These are phyloP conservation scores for Haemorhous mexicanus DNA, from an alignment of 2,113 vertebrate species.

Conservation along the genomic window DNA sequence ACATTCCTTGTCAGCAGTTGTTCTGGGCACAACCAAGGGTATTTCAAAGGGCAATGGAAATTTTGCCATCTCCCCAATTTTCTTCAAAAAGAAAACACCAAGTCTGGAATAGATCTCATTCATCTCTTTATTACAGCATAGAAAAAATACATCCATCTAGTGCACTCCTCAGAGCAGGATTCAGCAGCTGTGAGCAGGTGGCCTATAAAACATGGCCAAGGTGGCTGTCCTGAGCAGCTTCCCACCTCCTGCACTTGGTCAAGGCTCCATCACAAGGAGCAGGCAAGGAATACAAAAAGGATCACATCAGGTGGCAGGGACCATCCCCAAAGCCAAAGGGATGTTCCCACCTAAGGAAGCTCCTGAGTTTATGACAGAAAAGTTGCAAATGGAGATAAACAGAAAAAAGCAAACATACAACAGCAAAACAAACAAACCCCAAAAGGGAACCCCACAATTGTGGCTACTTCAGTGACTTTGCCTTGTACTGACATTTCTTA, in stretches of 20 bases:
- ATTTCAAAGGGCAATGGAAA: background rate
- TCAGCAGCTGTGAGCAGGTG: background rate
- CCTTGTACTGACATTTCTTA: background rate
- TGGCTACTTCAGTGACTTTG: background rate
- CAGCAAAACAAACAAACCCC: background rate
- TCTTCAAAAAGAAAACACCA: background rate
- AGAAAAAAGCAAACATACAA: background rate
- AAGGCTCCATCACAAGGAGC: rapidly evolving
- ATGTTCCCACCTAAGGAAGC: background rate
- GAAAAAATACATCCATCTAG: background rate
- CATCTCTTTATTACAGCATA: slow-evolving; percentile 9
- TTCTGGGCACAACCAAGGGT: background rate
- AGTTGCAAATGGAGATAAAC: background rate
- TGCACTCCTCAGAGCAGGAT: background rate
- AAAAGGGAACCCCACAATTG: background rate
- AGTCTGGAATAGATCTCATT: background rate
- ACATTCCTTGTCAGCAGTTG: background rate
- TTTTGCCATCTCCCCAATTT: background rate
- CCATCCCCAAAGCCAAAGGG: background rate
- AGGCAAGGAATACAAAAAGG: background rate
- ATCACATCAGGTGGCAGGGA: background rate
- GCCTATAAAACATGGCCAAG: background rate
- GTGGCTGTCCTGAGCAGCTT: background rate
- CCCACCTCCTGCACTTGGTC: background rate
- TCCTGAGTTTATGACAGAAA: background rate